Conservation (phyloP, 2,113 vertebrate genomes). For the Amblyornis subalaris region DNA sequence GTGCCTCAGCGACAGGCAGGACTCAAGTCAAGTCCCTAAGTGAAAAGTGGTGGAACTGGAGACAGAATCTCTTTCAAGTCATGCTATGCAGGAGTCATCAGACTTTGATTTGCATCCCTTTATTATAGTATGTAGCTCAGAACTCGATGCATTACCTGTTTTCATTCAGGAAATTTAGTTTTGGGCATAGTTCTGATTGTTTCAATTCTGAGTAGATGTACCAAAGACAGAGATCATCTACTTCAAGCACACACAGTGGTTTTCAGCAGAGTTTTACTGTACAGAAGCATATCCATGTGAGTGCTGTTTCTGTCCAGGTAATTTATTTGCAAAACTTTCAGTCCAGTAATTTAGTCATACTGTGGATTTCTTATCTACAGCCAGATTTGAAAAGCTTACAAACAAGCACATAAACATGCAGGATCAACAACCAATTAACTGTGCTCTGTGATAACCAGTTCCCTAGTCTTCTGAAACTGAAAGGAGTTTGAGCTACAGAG, state of each 20-base stretch:
- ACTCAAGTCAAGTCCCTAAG: not conserved
- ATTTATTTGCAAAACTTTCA: not conserved
- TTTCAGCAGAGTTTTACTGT: not conserved
- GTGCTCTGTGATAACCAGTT: not conserved
- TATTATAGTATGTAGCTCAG: not conserved
- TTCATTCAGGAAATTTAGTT: not conserved
- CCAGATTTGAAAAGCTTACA: not conserved
- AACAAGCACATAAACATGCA: not conserved
- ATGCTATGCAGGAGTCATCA: not conserved
- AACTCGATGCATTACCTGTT: not conserved
- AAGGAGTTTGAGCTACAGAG: not conserved
- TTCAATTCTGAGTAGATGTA: not conserved
- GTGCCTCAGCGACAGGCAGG: accelerated
- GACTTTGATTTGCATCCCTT: not conserved
- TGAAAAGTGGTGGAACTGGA: not conserved
- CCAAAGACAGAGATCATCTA: not conserved
- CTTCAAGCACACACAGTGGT: not conserved
- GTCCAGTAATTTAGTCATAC: not conserved
- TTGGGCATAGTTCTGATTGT: not conserved
- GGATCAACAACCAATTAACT: not conserved
- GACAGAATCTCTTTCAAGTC: not conserved
- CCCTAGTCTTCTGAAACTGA: not conserved
- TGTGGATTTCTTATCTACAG: not conserved
- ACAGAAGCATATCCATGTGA: not conserved
- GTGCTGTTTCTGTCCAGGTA: not conserved